A percentile compares a stretch with the other conserved stretches of the same genome.
Evolutionary conservation across 2,113 vertebrate species (phyloP).

Genomic region (Labeo rohita): DNA sequence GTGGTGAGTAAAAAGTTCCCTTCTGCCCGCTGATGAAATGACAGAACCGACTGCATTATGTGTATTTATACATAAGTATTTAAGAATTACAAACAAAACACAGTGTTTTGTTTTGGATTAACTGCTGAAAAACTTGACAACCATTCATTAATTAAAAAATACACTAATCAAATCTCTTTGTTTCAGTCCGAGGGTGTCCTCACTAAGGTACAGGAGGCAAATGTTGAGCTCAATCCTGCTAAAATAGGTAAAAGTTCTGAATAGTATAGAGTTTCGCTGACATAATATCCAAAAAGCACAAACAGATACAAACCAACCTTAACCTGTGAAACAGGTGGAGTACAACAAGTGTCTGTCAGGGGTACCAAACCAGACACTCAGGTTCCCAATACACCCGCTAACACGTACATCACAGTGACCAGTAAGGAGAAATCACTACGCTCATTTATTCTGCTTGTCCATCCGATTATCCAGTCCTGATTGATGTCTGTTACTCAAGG

Average conservation of each 20-base stretch:
- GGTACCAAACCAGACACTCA: conserved; percentile 14
- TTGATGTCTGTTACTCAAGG: conserved; percentile 47
- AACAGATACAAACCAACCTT: neutral
- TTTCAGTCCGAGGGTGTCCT: conserved; percentile 48
- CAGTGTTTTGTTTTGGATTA: neutral
- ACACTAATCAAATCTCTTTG: neutral
- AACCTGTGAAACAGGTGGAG: conserved; percentile 35
- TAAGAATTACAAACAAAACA: too few species aligned
- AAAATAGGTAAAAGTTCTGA: conserved; percentile 16
- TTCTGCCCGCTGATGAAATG: neutral
- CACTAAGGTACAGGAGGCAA: conserved; percentile 36
- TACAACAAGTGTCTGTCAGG: conserved; percentile 36
- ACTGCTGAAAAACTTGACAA: too few species aligned
- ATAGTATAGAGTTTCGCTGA: neutral
- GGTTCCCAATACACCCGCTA: conserved; percentile 60
- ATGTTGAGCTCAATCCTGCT: conserved; percentile 47
- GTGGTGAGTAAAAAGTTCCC: conserved; percentile 46
- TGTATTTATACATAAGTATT: too few species aligned
- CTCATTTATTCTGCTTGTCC: neutral
- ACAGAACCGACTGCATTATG: neutral
- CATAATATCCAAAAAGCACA: neutral
- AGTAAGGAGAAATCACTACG: conserved; percentile 46
- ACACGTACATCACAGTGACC: conserved; percentile 67
- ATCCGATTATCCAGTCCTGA: neutral
- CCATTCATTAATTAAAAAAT: neutral